Base-by-base conservation (phyloP, 1,140 invertebrate genomes). In the Alviniconcha marisindica region DNA sequence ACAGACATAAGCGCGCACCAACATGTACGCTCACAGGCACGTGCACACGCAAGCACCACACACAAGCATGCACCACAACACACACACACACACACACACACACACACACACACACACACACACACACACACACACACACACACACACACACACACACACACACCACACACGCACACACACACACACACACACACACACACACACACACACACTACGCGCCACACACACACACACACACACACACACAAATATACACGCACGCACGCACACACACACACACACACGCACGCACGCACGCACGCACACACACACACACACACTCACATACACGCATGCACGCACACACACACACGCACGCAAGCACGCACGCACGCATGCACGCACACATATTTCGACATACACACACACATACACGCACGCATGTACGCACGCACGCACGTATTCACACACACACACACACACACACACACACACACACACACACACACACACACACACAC, bases 331-430 rank as follows among this genome's bases (percentile, higher is more conserved):
- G 24, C 56, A 60, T 24, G 18, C 44, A 48, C 44, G 24, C 63
- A 31, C 33, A 7, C 5, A 69, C 7, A 36, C 33, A 28, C 7
- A 69, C 63, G n/a, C n/a, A n/a, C n/a, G n/a, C n/a, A n/a, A n/a
- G n/a, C n/a, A n/a, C n/a, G n/a, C n/a, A n/a, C n/a, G n/a, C n/a
- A n/a, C n/a, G n/a, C n/a, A n/a, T n/a, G n/a, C 40, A 76, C 18
- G 18, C 78, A 84, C 78, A 33, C 63, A 66, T 10, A 66, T 28
- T n/a, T n/a, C n/a, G n/a, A n/a, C n/a, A n/a, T n/a, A n/a, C n/a
- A n/a, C n/a, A n/a, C n/a, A 5, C 66, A 12, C 66, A 69, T 4
- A 33, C 31, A 33, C 28, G 31, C 66, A 33, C 21, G n/a, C 21
- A 21, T 21, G 21, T 21, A 44, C 28, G 14, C n/a, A 21, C 36